These are phyloP conservation scores for Thysanoteuthis rhombus DNA, from an alignment of 2,888 invertebrate genomes.

Conservation along the genomic window DNA sequence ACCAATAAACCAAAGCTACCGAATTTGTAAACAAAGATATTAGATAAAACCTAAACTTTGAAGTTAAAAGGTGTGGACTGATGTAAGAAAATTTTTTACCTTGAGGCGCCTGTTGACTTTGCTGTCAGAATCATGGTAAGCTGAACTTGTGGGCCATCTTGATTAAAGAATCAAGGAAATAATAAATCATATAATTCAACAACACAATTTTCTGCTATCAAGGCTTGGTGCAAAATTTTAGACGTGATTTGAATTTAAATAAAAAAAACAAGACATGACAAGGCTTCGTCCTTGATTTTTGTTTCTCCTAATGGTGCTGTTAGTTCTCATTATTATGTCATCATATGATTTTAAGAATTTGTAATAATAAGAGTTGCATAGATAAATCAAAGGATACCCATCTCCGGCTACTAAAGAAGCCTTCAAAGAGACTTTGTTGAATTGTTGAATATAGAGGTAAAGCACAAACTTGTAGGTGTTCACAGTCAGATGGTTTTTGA, in stretches of 20 bases:
- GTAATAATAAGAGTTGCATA: background rate
- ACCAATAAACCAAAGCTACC: too few species aligned
- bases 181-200: background rate
- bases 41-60: too few species aligned
- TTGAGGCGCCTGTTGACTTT: slow-evolving; percentile 36
- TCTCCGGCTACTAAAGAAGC: slow-evolving; percentile 66
- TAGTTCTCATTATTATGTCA: too few species aligned
- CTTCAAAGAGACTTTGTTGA: slow-evolving; percentile 66
- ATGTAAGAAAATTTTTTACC: background rate
- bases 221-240: too few species aligned
- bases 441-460: slow-evolving; percentile 67
- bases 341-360: background rate
- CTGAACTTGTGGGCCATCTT: slow-evolving; percentile 63
- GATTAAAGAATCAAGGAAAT: background rate
- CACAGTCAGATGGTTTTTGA: slow-evolving; percentile 53
- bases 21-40: too few species aligned
- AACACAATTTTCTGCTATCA: too few species aligned
- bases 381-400: slow-evolving; percentile 62
- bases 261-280: too few species aligned
- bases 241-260: too few species aligned
- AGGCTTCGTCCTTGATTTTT: too few species aligned
- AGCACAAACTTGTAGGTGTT: slow-evolving; percentile 64
- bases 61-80: background rate
- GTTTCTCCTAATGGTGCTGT: too few species aligned
- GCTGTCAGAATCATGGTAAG: slow-evolving; percentile 63